A percentile compares a stretch with the other conserved stretches of the same genome.
phyloP scores from a whole-genome alignment of 2,113 vertebrate species.

The Castor canadensis region DNA sequence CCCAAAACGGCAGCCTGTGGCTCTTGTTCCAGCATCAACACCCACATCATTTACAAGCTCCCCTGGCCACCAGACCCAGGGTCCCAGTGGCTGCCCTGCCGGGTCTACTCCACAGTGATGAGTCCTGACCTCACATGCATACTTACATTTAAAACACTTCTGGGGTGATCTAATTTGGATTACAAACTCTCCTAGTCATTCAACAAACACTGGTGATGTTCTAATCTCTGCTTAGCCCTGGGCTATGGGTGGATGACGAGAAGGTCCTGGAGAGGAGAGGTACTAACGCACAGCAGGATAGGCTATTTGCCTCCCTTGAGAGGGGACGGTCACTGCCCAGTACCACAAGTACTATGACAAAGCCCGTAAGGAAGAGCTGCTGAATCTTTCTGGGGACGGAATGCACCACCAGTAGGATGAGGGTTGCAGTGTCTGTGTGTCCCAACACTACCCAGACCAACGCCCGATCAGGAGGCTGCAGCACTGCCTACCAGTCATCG shows the following conservation, averaged over 20 bases:
- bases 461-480: too few species aligned
- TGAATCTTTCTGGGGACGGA: background rate
- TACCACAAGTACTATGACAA: background rate
- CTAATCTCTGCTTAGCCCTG: background rate
- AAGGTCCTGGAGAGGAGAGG: background rate
- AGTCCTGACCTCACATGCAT: background rate
- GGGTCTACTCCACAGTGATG: background rate
- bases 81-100: background rate
- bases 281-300: background rate
- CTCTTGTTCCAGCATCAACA: background rate
- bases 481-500: background rate
- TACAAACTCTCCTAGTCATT: background rate
- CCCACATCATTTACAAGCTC: background rate
- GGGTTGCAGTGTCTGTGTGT: accelerated
- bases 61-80: background rate
- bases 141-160: background rate
- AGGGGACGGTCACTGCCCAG: background rate
- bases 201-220: background rate
- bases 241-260: background rate
- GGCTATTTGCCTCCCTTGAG: too few species aligned
- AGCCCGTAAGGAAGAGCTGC: background rate
- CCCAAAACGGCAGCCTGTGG: background rate
- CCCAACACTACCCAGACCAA: too few species aligned
- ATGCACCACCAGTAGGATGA: accelerated
- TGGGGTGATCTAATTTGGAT: background rate